These are phyloP conservation scores for Tor tambroides DNA, from an alignment of 2,113 vertebrate species.

Conservation along the genomic window DNA sequence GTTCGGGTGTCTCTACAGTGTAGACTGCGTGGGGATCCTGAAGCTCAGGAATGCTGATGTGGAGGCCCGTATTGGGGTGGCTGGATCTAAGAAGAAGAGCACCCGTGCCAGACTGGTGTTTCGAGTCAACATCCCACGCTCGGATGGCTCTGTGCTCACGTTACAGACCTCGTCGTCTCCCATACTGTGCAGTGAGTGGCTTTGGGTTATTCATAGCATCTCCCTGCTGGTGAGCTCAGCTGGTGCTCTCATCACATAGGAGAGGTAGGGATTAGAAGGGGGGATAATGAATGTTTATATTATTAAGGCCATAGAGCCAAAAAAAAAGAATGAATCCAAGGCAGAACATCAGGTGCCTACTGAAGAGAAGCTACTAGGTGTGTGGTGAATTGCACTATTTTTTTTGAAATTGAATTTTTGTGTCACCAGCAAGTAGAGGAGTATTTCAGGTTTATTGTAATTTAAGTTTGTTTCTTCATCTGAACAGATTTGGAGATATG, in stretches of 20 bases:
- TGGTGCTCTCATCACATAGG: constrained; percentile 36
- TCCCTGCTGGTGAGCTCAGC: constrained; percentile 23
- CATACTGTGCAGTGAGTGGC: constrained; percentile 94
- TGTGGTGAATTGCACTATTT: not conserved
- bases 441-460: not conserved
- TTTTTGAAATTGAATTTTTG: not conserved
- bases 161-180: constrained; percentile 93
- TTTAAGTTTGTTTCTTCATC: too few species aligned
- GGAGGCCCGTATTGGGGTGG: constrained; percentile 95
- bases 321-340: not conserved
- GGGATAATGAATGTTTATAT: constrained; percentile 39
- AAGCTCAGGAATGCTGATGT: constrained; percentile 98
- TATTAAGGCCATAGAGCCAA: constrained; percentile 27
- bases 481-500: too few species aligned
- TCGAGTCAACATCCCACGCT: constrained; percentile 88
- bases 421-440: not conserved
- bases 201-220: constrained; percentile 31
- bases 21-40: constrained; percentile 96
- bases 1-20: constrained; percentile 73
- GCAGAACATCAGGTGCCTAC: constrained; percentile 12
- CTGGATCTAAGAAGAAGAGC: constrained; percentile 98
- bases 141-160: constrained; percentile 90
- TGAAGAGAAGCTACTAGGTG: not conserved
- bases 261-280: constrained; percentile 28
- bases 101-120: constrained; percentile 96